Base-by-base conservation (phyloP, 2,888 invertebrate species). In the Lamproptera curius region DNA sequence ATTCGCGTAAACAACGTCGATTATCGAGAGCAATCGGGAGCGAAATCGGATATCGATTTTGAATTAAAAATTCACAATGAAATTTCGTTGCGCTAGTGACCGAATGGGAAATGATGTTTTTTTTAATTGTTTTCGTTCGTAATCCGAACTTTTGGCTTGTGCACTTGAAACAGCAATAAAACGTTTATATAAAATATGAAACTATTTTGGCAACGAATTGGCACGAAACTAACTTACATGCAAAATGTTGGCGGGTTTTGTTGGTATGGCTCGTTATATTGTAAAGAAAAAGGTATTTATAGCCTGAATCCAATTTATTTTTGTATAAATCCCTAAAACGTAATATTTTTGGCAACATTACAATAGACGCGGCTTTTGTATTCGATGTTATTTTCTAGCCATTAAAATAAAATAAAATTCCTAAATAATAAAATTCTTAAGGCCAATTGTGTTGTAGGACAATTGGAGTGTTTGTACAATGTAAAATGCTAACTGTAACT, bases 161-260 rank as follows among this genome's bases (percentile, higher is more conserved):
- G 11, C 13, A 31, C n/a, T 31, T 28, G 13, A 31, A 31, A 31
- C 9, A n/a, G 48, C 35, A 47, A 52, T 47, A 51, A 46, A 49
- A 53, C 38, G 16, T 42, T n/a, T n/a, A 39, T 31, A 38, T 40
- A 28, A 34, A 42, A 50, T 42, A 45, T 26, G 31, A 38, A 49
- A 51, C 50, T 66, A 53, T 62, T 67, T 65, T 62, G 62, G 59
- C 62, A 63, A 59, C 58, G 54, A 61, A 65, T 68, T 75, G 73
- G 73, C 73, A 70, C 61, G 54, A 58, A 59, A 54, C 54, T 46
- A 54, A 50, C 53, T 53, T 55, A 61, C 58, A 59, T 56, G 56
- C 56, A 57, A 66, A 63, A 62, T 66, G 69, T 76, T 78, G 78
- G 73, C 79, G 73, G 61, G 56, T 57, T 57, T 60, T 63, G 63